Evolutionary conservation across 2,113 vertebrate species (phyloP).

Genomic region (Phrynocephalus versicolor): DNA sequence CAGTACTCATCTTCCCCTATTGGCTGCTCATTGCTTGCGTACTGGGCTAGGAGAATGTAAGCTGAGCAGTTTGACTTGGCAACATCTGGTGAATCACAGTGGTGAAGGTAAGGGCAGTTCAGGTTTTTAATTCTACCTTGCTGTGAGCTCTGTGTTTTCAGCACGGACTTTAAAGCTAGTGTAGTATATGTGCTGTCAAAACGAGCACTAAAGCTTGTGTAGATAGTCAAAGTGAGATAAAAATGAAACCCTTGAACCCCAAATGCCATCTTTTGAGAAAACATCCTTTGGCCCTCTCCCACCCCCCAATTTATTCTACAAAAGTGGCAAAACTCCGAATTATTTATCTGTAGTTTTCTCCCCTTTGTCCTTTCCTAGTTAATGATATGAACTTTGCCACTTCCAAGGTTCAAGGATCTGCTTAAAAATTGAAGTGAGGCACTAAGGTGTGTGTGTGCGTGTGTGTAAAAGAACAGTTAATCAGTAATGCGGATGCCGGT

Average conservation of each 20-base stretch:
- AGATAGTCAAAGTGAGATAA: not conserved
- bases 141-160: not conserved
- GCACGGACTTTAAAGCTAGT: not conserved
- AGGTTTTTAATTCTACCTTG: too few relatives aligned
- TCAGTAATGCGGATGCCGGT: not conserved
- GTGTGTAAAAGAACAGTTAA: constrained; percentile 35
- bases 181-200: too few relatives aligned
- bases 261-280: not conserved
- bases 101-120: too few relatives aligned
- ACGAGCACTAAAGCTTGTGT: not conserved
- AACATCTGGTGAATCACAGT: not conserved
- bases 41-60: not conserved
- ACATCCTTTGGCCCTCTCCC: too few relatives aligned
- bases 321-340: not conserved
- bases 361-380: not conserved
- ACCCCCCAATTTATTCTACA: too few relatives aligned
- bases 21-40: not conserved
- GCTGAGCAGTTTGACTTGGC: not conserved
- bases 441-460: rapidly evolving
- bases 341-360: not conserved
- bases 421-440: not conserved
- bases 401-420: constrained; percentile 19
- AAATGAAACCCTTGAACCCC: not conserved
- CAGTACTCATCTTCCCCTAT: not conserved
- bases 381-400: constrained; percentile 28